A percentile compares a stretch with the other conserved stretches of the same genome.
These are phyloP conservation scores for Brachirus orientalis DNA, from an alignment of 2,113 vertebrate genomes.

Conservation along the genomic window DNA sequence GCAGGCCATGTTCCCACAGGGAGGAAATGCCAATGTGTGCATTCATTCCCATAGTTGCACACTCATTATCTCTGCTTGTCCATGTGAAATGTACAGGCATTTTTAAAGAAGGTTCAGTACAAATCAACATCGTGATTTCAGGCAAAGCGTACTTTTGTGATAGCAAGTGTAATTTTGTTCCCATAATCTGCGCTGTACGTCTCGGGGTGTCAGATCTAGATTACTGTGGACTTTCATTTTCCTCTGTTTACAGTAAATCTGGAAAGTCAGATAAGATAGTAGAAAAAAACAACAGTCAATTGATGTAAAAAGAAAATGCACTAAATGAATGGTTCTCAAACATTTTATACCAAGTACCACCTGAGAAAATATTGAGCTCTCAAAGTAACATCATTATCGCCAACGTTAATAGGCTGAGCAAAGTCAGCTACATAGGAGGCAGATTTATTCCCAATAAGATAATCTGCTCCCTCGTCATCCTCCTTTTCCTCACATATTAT, in stretches of 20 bases:
- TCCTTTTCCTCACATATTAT: no score
- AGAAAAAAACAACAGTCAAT: no score
- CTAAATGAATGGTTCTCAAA: not conserved
- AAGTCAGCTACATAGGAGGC: no score
- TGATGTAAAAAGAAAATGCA: not conserved
- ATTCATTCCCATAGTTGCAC: constrained; percentile 47
- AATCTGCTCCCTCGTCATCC: no score
- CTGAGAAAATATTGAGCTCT: no score
- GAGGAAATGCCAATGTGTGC: constrained; percentile 72
- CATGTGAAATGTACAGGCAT: constrained; percentile 34
- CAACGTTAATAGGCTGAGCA: no score
- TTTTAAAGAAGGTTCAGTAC: constrained; percentile 16
- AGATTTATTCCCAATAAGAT: no score
- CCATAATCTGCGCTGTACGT: constrained; percentile 20
- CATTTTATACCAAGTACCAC: no score
- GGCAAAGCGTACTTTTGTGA: constrained; percentile 11
- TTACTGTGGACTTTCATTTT: constrained; percentile 6
- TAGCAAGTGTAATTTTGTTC: constrained; percentile 4
- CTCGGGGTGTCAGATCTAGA: constrained; percentile 24
- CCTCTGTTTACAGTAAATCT: constrained; percentile 13
- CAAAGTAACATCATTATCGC: no score
- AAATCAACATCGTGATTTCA: constrained; percentile 23
- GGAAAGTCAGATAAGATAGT: constrained; percentile 17
- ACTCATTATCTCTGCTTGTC: constrained; percentile 51
- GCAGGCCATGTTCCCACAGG: constrained; percentile 39